Percentiles rank a stretch among this genome's conserved stretches.
Conservation (phyloP, 92 coral and sea anemone species). For the Parazoanthus swiftii region DNA sequence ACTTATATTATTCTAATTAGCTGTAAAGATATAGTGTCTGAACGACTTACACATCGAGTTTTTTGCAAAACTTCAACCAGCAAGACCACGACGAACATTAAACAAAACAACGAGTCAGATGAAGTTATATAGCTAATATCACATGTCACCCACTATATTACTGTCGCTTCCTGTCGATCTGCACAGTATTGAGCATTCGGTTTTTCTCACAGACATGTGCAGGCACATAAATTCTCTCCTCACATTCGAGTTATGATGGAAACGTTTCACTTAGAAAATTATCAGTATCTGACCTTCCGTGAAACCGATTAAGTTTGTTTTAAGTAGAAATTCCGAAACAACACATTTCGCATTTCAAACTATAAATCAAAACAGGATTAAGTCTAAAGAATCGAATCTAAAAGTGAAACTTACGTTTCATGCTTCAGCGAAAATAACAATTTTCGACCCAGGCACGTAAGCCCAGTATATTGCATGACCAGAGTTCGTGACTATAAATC, state of each 20-base stretch:
- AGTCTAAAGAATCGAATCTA: neutral
- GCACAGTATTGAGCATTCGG: neutral
- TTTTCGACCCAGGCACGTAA: neutral
- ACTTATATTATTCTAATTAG: neutral
- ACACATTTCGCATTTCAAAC: neutral
- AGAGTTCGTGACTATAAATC: conserved; percentile 14
- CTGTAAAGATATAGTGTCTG: neutral
- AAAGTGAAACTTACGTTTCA: neutral
- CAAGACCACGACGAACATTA: neutral
- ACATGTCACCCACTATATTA: neutral
- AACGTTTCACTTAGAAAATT: neutral
- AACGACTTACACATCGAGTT: neutral
- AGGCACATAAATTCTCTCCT: neutral
- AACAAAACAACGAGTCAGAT: neutral
- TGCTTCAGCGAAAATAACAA: conserved; percentile 14
- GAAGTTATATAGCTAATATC: neutral
- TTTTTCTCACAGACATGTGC: conserved; percentile 15
- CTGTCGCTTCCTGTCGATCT: neutral
- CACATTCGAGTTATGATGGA: neutral
- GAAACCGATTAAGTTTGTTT: neutral
- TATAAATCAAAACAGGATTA: neutral
- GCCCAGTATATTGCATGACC: conserved; percentile 28
- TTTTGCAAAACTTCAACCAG: neutral
- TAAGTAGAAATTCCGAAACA: neutral
- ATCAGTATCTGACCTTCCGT: neutral